Evolutionary conservation across 2,797 vertebrate genomes (phyloP).

Genomic region (Helostoma temminkii): DNA sequence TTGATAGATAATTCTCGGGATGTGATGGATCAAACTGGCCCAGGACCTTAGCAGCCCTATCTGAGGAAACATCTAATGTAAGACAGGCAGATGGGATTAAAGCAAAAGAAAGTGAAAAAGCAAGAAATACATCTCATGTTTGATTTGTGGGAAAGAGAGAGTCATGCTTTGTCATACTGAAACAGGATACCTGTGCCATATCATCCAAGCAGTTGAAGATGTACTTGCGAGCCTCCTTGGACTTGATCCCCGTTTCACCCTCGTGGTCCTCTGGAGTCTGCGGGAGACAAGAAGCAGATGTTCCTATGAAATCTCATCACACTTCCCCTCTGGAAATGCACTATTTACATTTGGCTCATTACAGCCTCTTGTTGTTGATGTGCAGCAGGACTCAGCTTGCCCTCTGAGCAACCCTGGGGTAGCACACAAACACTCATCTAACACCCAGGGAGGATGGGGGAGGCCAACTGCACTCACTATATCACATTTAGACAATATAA

Average conservation of each 20-base stretch:
- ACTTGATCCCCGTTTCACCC: slow-evolving; percentile 98
- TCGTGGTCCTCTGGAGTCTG: slow-evolving; percentile 98
- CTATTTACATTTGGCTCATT: slow-evolving; percentile 82
- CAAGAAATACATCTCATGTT: neutral
- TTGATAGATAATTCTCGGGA: slow-evolving; percentile 64
- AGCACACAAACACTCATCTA: slow-evolving; percentile 68
- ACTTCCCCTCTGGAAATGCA: slow-evolving; percentile 75
- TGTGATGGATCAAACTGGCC: slow-evolving; percentile 54
- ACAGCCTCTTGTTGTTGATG: slow-evolving; percentile 73
- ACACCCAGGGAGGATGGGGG: slow-evolving; percentile 39
- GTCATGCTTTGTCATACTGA: slow-evolving; percentile 3
- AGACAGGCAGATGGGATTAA: slow-evolving; percentile 21
- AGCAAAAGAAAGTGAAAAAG: slow-evolving; percentile 17
- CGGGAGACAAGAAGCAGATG: slow-evolving; percentile 82
- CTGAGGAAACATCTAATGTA: neutral
- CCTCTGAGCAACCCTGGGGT: slow-evolving; percentile 76
- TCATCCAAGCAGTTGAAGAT: slow-evolving; percentile 99
- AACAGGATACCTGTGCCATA: slow-evolving; percentile 94
- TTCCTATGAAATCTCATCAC: slow-evolving; percentile 70
- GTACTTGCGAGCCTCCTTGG: slow-evolving; percentile 99
- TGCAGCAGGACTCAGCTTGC: slow-evolving; percentile 74
- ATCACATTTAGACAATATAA: slow-evolving; percentile 16
- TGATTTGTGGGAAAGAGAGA: neutral
- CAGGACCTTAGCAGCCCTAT: slow-evolving; percentile 13
- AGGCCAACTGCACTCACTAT: slow-evolving; percentile 8